Evolutionary conservation across 2,797 vertebrate species (phyloP).

Genomic region (Melanotaenia pygmaea): DNA sequence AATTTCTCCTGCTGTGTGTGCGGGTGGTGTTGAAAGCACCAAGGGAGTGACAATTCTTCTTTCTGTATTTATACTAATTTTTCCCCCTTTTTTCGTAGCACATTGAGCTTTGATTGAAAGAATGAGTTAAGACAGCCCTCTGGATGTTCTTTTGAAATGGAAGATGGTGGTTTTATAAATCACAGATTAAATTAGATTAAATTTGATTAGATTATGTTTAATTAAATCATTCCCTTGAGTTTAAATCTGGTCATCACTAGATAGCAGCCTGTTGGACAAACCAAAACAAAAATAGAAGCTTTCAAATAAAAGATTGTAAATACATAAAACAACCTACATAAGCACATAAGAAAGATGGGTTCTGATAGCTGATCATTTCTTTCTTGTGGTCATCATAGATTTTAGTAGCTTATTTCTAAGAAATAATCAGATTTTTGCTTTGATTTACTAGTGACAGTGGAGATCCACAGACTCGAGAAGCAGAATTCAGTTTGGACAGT

Average conservation of each 20-base stretch:
- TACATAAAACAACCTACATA: neutral
- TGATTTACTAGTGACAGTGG: neutral
- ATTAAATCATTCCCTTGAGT: conserved; percentile 58
- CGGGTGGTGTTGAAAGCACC: conserved; percentile 31
- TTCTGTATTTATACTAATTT: conserved; percentile 56
- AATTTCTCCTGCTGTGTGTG: conserved; percentile 36
- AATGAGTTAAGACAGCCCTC: conserved; percentile 39
- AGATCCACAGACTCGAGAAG: neutral
- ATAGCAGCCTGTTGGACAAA: conserved; percentile 45
- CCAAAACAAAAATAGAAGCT: conserved; percentile 34
- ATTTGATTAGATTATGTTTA: conserved; percentile 61
- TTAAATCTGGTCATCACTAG: conserved; percentile 53
- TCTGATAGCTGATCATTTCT: neutral
- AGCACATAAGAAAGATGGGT: neutral
- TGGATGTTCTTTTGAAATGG: conserved; percentile 47
- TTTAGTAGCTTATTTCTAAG: neutral
- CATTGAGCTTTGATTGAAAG: conserved; percentile 47
- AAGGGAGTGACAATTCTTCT: conserved; percentile 44
- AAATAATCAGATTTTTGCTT: neutral
- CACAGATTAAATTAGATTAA: conserved; percentile 59
- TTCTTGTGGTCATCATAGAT: neutral
- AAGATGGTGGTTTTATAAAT: conserved; percentile 54
- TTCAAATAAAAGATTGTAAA: conserved; percentile 31
- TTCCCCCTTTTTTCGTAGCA: conserved; percentile 20
- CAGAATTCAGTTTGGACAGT: neutral